Conservation (phyloP, 2,888 invertebrate species). For the Diachrysia chrysitis region DNA sequence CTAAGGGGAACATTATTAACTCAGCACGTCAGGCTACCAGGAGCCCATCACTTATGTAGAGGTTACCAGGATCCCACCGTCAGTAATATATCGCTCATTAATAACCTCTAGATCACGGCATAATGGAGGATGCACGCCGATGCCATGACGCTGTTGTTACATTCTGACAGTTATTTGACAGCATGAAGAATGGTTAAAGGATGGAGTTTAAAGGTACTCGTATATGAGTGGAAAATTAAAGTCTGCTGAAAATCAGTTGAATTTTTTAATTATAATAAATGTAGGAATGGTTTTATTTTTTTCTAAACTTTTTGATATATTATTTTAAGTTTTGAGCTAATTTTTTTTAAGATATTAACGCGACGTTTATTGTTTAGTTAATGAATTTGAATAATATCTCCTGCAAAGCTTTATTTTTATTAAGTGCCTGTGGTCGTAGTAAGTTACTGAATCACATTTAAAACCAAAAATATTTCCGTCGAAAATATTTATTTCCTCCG, state of each 20-base stretch:
- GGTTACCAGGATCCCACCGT: constrained; percentile 35
- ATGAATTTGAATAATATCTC: no score
- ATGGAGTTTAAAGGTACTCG: background rate
- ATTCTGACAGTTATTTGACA: constrained; percentile 46
- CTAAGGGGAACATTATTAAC: background rate
- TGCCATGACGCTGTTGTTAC: constrained; percentile 39
- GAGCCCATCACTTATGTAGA: constrained; percentile 30
- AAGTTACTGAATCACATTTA: no score
- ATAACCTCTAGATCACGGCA: constrained; percentile 40
- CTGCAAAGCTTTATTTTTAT: no score
- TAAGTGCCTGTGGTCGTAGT: no score
- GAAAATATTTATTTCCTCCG: background rate
- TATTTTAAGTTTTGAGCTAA: no score
- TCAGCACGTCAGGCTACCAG: constrained; percentile 20
- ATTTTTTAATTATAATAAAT: no score
- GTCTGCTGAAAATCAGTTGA: no score
- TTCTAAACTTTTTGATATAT: no score
- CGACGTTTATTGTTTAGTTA: no score
- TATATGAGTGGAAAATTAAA: background rate
- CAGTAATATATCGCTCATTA: constrained; percentile 52
- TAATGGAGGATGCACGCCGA: constrained; percentile 38
- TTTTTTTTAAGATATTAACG: no score
- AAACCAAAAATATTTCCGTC: no score
- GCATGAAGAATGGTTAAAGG: constrained; percentile 34
- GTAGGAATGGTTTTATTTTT: no score